A percentile compares a stretch with the other conserved stretches of the same genome.
Evolutionary conservation across 2,113 vertebrate species (phyloP).

Genomic region (Trinectes maculatus): DNA sequence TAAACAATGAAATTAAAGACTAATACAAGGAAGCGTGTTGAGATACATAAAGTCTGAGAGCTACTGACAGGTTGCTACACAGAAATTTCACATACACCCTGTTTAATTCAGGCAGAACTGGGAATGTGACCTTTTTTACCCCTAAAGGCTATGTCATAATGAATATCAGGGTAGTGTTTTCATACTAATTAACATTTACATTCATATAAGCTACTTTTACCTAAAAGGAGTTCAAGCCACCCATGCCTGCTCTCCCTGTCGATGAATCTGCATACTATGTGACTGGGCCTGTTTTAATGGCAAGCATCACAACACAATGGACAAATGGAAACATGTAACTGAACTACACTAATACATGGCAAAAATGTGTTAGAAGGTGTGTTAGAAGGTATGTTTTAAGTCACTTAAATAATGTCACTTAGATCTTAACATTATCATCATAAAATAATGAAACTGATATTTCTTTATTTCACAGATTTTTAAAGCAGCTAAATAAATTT

Average conservation of each 20-base stretch:
- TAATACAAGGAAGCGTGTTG: background rate
- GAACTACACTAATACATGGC: background rate
- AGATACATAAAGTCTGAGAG: conserved; percentile 5
- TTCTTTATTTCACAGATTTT: too few species aligned
- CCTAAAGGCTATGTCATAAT: background rate
- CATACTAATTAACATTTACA: background rate
- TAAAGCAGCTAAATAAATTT: background rate
- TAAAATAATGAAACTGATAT: background rate
- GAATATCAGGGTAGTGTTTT: background rate
- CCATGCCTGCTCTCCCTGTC: background rate
- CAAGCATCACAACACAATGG: background rate
- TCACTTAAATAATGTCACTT: background rate
- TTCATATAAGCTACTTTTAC: background rate
- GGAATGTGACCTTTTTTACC: background rate
- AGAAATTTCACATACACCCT: background rate
- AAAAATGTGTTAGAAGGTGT: background rate
- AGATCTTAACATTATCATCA: background rate
- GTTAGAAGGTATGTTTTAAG: background rate
- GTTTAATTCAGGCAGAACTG: background rate
- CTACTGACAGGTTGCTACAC: background rate
- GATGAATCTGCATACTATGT: background rate
- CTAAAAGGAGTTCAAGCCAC: background rate
- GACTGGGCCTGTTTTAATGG: background rate
- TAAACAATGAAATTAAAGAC: background rate
- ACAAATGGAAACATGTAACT: background rate